A percentile compares a stretch with the other conserved stretches of the same genome.
These are phyloP conservation scores for Xerus rutilus DNA, from an alignment of 2,797 vertebrate species.

Conservation along the genomic window DNA sequence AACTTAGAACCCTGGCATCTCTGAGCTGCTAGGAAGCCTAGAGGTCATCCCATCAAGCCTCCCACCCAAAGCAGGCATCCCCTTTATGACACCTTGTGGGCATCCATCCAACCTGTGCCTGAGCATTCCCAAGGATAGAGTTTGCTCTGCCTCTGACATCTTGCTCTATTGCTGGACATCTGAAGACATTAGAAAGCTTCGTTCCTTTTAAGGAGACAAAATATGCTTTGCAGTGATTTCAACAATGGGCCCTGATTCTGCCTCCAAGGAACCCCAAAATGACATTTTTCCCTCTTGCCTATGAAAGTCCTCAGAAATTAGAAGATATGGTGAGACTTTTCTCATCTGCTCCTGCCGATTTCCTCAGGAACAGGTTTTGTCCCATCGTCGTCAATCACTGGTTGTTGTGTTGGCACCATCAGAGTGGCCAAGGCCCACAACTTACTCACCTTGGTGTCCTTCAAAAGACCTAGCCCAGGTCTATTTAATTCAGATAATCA, in stretches of 20 bases:
- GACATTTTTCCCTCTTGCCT: not conserved
- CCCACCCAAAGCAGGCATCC: slow-evolving; percentile 30
- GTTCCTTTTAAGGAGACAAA: slow-evolving; percentile 40
- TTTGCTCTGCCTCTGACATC: not conserved
- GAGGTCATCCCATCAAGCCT: slow-evolving; percentile 12
- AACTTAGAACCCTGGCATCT: not conserved
- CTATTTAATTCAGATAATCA: no score
- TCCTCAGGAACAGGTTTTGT: not conserved
- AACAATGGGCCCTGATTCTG: not conserved
- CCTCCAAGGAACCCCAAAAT: not conserved
- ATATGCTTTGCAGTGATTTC: not conserved
- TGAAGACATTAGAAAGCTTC: not conserved
- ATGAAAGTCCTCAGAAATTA: not conserved
- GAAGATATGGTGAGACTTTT: not conserved
- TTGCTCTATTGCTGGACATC: not conserved
- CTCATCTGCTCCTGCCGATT: not conserved
- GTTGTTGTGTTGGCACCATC: not conserved
- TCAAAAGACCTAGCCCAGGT: not conserved
- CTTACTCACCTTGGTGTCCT: not conserved
- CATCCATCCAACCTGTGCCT: not conserved
- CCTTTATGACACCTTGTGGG: not conserved
- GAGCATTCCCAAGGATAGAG: not conserved
- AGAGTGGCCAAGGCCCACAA: not conserved
- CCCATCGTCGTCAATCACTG: no score
- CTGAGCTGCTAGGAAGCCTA: not conserved